A percentile compares a stretch with the other conserved stretches of the same genome.
phyloP scores from a whole-genome alignment of 2,888 invertebrate species.

The Xanthorhoe designata region DNA sequence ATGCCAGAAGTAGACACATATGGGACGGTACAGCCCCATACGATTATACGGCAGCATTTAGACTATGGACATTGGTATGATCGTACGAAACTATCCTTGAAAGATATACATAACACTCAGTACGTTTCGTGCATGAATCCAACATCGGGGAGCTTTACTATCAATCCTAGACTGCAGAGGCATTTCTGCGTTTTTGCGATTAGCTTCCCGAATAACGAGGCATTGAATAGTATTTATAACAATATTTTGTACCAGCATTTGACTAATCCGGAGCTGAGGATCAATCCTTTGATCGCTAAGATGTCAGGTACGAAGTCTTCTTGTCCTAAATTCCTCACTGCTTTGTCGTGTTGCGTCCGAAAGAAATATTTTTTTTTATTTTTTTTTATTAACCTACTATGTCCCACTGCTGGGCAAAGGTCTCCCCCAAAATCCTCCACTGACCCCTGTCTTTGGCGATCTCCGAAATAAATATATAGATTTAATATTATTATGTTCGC shows the following conservation, averaged over 20 bases:
- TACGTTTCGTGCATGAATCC: conserved; percentile 99
- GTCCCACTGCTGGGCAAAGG: too few species aligned
- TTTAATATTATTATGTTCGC: too few species aligned
- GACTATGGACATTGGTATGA: conserved; percentile 98
- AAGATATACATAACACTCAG: conserved; percentile 98
- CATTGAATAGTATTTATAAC: conserved; percentile 94
- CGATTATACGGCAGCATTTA: conserved; percentile 96
- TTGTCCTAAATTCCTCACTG: too few species aligned
- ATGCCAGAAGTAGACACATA: conserved; percentile 97
- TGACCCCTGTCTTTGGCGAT: too few species aligned
- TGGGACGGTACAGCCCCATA: conserved; percentile 98
- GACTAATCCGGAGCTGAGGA: conserved; percentile 92
- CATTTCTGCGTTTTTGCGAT: conserved; percentile 96
- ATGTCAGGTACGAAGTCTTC: conserved; percentile 78
- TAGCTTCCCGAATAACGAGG: conserved; percentile 92
- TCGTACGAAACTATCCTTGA: conserved; percentile 93
- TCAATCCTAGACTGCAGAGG: conserved; percentile 96
- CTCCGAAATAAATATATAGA: too few species aligned
- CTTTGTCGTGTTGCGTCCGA: too few species aligned
- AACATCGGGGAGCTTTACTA: conserved; percentile 98
- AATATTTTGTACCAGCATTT: conserved; percentile 95
- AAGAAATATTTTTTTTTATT: neutral
- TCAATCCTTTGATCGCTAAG: conserved; percentile 88
- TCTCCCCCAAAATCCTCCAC: too few species aligned
- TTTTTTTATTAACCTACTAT: too few species aligned